Conservation (phyloP, 2,888 invertebrate genomes). For the Entomobrya multifasciata region DNA sequence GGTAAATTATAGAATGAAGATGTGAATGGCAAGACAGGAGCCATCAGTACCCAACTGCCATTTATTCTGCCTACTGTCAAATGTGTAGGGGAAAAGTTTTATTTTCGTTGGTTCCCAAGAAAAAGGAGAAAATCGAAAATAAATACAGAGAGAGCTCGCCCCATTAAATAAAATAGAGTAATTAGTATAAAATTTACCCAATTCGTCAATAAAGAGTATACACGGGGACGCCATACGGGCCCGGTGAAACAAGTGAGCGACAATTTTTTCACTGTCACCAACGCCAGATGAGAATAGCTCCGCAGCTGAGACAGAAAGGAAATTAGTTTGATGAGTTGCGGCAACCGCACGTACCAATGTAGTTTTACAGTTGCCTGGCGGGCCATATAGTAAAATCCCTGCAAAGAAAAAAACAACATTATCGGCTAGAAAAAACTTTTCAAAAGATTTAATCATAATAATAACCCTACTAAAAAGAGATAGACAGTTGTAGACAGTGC, state of each 20-base stretch:
- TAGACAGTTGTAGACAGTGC: background rate
- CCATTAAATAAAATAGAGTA: slow-evolving; percentile 69
- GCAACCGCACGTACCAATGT: slow-evolving; percentile 85
- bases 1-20: background rate
- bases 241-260: slow-evolving; percentile 84
- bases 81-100: slow-evolving; percentile 32
- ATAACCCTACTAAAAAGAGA: slow-evolving; percentile 15
- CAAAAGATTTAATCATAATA: slow-evolving; percentile 13
- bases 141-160: no score
- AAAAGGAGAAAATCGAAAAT: background rate
- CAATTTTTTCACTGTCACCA: slow-evolving; percentile 85
- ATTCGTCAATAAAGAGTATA: slow-evolving; percentile 86
- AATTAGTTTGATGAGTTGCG: slow-evolving; percentile 83
- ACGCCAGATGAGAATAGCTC: slow-evolving; percentile 86
- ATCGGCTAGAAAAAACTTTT: background rate
- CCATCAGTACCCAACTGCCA: slow-evolving; percentile 58
- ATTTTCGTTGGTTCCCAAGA: slow-evolving; percentile 5
- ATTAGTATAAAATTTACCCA: slow-evolving; percentile 81
- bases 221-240: slow-evolving; percentile 85
- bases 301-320: slow-evolving; percentile 84
- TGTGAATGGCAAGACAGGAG: slow-evolving; percentile 7
- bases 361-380: slow-evolving; percentile 87
- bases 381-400: slow-evolving; percentile 85
- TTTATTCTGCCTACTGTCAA: slow-evolving; percentile 47
- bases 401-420: slow-evolving; percentile 53